These are phyloP conservation scores for Ictalurus furcatus DNA, from an alignment of 2,113 vertebrate genomes.

Conservation along the genomic window DNA sequence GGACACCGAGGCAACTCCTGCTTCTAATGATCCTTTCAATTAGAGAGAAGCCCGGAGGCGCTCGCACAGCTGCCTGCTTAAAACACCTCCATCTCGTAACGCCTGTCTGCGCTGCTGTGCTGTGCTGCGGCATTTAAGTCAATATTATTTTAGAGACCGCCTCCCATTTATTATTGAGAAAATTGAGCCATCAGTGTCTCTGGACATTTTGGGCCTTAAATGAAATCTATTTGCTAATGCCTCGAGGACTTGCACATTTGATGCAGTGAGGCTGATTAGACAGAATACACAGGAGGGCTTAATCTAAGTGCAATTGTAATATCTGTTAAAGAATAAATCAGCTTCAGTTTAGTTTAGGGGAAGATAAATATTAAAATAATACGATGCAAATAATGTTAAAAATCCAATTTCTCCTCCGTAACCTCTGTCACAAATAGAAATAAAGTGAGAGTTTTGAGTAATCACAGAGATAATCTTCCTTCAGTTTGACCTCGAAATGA, in stretches of 20 bases:
- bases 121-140: constrained; percentile 48
- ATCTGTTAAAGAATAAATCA: constrained; percentile 34
- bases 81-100: constrained; percentile 44
- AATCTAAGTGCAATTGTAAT: constrained; percentile 33
- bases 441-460: constrained; percentile 1
- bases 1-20: constrained; percentile 44
- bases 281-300: constrained; percentile 12
- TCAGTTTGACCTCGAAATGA: constrained; percentile 18
- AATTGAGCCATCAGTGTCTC: constrained; percentile 58
- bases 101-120: constrained; percentile 44
- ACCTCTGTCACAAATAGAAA: not conserved
- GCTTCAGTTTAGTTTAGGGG: not conserved
- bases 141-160: constrained; percentile 56
- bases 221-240: constrained; percentile 57
- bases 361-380: constrained; percentile 5
- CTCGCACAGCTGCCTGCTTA: constrained; percentile 52
- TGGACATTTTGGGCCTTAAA: constrained; percentile 55
- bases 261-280: constrained; percentile 35
- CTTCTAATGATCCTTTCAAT: constrained; percentile 61
- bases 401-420: not conserved
- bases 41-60: constrained; percentile 51
- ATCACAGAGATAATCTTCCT: constrained; percentile 15
- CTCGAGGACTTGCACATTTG: constrained; percentile 42
- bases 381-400: not conserved
- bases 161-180: constrained; percentile 60